These are phyloP conservation scores for Halcyon badia DNA, from an alignment of 2,797 vertebrate species.

Conservation along the genomic window DNA sequence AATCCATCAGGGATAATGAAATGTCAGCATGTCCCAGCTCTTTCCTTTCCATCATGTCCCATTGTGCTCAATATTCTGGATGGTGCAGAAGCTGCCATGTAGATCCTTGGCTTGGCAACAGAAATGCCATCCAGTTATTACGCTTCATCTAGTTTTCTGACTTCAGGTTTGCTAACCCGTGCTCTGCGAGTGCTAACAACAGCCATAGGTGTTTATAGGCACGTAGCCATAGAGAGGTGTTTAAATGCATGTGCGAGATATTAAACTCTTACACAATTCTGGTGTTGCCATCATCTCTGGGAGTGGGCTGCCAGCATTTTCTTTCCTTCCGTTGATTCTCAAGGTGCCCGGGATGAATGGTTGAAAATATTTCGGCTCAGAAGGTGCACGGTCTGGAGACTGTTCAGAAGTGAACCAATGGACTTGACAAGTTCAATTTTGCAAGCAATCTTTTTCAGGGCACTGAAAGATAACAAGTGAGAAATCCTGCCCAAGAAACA, in stretches of 20 bases:
- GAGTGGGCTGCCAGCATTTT: not conserved
- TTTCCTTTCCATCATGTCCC: not conserved
- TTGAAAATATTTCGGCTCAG: not conserved
- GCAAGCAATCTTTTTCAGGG: slow-evolving; percentile 60
- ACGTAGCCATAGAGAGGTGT: not conserved
- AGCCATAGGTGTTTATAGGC: not conserved
- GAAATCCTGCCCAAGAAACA: slow-evolving; percentile 57
- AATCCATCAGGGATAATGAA: not conserved
- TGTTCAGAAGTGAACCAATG: slow-evolving; percentile 21
- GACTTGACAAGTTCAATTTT: slow-evolving; percentile 70
- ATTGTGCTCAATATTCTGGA: not conserved
- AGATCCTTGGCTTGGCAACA: not conserved
- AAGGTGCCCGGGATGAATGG: slow-evolving; percentile 9
- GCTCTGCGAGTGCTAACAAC: not conserved
- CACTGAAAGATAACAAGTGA: slow-evolving; percentile 57
- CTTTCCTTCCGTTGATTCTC: not conserved
- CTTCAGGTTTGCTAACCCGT: not conserved
- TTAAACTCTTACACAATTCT: not conserved
- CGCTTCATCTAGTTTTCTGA: not conserved
- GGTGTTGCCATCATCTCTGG: not conserved
- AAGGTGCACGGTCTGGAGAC: not conserved
- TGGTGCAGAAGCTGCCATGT: not conserved
- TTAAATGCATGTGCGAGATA: not conserved
- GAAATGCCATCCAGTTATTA: not conserved
- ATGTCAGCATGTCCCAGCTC: not conserved